Evolutionary conservation across 2,113 vertebrate genomes (phyloP), one percentile per base, ranked within the genome.

Genomic region (Cyphotilapia sp.): DNA sequence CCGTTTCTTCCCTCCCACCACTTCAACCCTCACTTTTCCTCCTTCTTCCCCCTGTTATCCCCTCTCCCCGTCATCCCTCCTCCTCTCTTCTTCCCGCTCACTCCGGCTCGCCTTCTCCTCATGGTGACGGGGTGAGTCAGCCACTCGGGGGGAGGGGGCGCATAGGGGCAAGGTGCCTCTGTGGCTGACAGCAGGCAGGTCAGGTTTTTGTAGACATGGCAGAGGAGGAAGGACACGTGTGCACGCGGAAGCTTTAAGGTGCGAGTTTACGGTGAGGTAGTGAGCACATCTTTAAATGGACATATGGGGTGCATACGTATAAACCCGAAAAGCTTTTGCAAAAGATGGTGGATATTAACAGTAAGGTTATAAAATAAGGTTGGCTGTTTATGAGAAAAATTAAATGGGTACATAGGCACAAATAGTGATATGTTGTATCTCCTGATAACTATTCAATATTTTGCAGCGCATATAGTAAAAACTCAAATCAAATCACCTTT

Each of bases 101-200:
- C 38, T 45, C 49, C 61, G 33, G 7, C 69, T 61, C 59, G 2
- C 84, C 85, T 82, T 83, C 87, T 85, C 80, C 86, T 85, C 57
- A 5, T 4, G 4, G 81, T 94, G 93, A 93, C 4, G 87, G 88
- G 90, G 92, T 90, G 94, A 95, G 87, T 92, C 47, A 83, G 87
- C 83, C 91, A 90, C 66, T 89, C 17, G 2, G 5, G 24, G 53
- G 88, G 81, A 66, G 1, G 85, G 42, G 76, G 35, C 2, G 8
- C 42, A 19, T 74, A 81, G 82, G 74, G 42, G 84, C 63, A 89
- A 85, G 91, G 88, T 94, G 92, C 89, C 91, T 94, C 86, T 16
- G 76, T 90, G 88, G 93, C 88, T 93, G 92, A 91, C 93, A 95
- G 93, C 87, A 88, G 92, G 93, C 90, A 85, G 91, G 92, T 93